Percentiles rank a stretch among this genome's conserved stretches.
These are phyloP conservation scores for Xiphias gladius DNA, from an alignment of 2,113 vertebrate species.

Conservation along the genomic window DNA sequence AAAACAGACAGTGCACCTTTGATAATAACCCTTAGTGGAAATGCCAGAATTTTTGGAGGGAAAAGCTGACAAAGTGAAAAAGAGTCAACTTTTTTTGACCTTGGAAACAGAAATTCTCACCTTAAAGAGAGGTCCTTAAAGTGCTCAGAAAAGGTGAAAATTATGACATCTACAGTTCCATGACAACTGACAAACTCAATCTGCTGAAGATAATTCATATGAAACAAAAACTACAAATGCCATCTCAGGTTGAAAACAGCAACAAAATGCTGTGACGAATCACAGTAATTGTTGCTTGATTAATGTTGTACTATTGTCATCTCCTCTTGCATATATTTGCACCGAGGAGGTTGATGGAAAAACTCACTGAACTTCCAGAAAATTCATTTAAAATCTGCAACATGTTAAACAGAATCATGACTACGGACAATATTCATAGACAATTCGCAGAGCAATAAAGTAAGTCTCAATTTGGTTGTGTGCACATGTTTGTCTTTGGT, in stretches of 20 bases:
- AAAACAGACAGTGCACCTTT: not conserved
- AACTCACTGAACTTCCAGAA: not conserved
- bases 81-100: not conserved
- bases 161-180: not conserved
- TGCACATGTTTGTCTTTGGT: slow-evolving; percentile 1
- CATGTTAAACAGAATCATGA: not conserved
- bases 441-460: not conserved
- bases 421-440: not conserved
- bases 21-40: not conserved
- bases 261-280: not conserved
- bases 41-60: not conserved
- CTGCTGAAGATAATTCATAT: not conserved
- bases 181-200: not conserved
- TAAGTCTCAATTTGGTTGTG: slow-evolving; percentile 10
- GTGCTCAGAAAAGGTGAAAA: not conserved
- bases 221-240: not conserved
- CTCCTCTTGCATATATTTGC: not conserved
- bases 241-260: not conserved
- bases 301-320: not conserved
- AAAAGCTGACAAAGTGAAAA: not conserved
- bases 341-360: not conserved
- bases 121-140: not conserved
- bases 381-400: not conserved
- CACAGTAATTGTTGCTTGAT: not conserved
- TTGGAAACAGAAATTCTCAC: not conserved